phyloP scores from a whole-genome alignment of 2,113 vertebrate genomes.

The Alaudala cheleensis region DNA sequence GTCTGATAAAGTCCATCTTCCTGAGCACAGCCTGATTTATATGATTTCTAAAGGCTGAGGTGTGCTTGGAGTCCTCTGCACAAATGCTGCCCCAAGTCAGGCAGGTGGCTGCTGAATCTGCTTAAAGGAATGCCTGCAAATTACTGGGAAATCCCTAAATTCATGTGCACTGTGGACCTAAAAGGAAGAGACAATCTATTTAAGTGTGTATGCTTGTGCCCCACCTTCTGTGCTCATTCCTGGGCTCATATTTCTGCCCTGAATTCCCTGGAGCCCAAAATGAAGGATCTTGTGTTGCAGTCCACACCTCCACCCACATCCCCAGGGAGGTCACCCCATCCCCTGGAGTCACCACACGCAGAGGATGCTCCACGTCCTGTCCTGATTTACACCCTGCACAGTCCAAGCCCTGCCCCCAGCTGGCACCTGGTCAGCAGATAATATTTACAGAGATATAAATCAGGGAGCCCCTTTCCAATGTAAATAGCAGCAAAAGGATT shows the following conservation, averaged over 20 bases:
- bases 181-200: background rate
- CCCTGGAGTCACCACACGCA: background rate
- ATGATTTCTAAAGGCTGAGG: background rate
- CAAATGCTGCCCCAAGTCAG: background rate
- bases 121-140: background rate
- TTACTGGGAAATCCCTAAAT: background rate
- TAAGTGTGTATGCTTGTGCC: accelerated
- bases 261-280: background rate
- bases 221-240: background rate
- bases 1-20: background rate
- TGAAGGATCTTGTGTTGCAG: background rate
- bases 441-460: background rate
- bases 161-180: background rate
- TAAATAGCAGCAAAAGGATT: background rate
- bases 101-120: background rate
- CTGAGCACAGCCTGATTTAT: background rate
- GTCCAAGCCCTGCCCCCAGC: background rate
- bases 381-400: background rate
- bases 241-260: background rate
- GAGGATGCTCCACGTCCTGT: background rate
- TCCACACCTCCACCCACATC: background rate
- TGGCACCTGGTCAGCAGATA: background rate
- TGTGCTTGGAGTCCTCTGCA: background rate
- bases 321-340: background rate
- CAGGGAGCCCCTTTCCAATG: background rate